Evolutionary conservation across 2,888 invertebrate genomes (phyloP), one percentile per base, ranked within the genome.

Genomic region (Stenotaenia linearis): DNA sequence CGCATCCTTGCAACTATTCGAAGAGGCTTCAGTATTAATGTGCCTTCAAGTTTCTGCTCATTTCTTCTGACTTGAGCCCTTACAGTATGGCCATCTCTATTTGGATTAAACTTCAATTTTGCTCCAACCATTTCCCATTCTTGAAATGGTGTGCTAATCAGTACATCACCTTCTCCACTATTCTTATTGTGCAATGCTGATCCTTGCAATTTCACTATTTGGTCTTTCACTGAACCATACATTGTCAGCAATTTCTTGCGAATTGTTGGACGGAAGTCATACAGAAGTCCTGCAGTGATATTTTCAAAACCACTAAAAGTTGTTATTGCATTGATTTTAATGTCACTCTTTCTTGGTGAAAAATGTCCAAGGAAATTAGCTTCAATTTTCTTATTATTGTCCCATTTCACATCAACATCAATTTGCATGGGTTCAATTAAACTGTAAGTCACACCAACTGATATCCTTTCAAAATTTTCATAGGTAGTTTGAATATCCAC

Each of bases 281-380:
- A 81, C 18, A 56, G 35, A 5, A 81, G 9, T 37, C 79, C 81
- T 7, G 40, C 79, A 6, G 30, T 75, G 25, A 77, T 40, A 9
- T 35, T 80, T 75, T 82, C 80, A 56, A 80, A 83, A 7, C 80
- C 81, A 61, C 21, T 28, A 25, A 82, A 80, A 21, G 82, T 80
- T n/a, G 82, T 81, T 10, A 15, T 37, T 18, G 81, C 77, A 5
- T 18, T 50, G 40, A 81, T 23, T 25, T 75, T 15, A 21, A 37
- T 35, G 12, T 77, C 61, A 4, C 18, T 1, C 0, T 50, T 50
- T 21, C 0, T 50, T 18, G 21, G 18, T n/a, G 50, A 18, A 2
- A 50, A n/a, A 2, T n/a, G 50, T 18, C n/a, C 18, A 18, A 50
- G 2, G 18, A 6, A 21, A 21, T 50, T 50, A 1, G 18, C 7